These are phyloP conservation scores for Trogon surrucura DNA, from an alignment of 2,113 vertebrate genomes.

Conservation along the genomic window DNA sequence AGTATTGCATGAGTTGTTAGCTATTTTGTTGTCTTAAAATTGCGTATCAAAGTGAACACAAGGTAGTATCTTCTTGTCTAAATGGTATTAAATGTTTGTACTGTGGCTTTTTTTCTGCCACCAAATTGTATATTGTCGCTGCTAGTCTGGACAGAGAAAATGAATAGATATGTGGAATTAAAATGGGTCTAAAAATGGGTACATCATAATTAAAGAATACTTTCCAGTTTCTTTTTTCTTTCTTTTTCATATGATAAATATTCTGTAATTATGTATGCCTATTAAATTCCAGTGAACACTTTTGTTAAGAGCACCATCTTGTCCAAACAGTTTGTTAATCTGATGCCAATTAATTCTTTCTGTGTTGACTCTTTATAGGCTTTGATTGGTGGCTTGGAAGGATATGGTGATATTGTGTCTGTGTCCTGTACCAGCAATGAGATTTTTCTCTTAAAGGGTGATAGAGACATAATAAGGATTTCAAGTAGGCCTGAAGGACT, in stretches of 20 bases:
- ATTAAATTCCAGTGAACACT: background rate
- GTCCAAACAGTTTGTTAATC: background rate
- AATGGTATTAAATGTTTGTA: background rate
- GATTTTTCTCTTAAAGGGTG: slow-evolving; percentile 95
- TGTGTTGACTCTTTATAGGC: slow-evolving; percentile 75
- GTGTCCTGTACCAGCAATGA: slow-evolving; percentile 94
- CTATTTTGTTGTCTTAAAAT: background rate
- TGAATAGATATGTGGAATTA: background rate
- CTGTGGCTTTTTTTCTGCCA: background rate
- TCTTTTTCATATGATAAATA: background rate
- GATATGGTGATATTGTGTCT: slow-evolving; percentile 92
- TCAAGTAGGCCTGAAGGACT: slow-evolving; percentile 89
- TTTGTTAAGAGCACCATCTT: background rate
- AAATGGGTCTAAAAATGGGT: background rate
- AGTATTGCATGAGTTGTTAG: background rate
- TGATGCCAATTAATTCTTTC: background rate
- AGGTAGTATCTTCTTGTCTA: background rate
- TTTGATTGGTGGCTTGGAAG: slow-evolving; percentile 91
- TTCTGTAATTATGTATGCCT: background rate
- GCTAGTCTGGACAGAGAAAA: background rate
- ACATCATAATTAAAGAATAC: background rate
- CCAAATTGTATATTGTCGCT: background rate
- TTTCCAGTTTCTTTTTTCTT: background rate
- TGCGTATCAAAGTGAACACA: fast-evolving
- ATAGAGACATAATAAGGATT: slow-evolving; percentile 92